phyloP scores from a whole-genome alignment of 2,888 invertebrate genomes.

The Tipula helvola region DNA sequence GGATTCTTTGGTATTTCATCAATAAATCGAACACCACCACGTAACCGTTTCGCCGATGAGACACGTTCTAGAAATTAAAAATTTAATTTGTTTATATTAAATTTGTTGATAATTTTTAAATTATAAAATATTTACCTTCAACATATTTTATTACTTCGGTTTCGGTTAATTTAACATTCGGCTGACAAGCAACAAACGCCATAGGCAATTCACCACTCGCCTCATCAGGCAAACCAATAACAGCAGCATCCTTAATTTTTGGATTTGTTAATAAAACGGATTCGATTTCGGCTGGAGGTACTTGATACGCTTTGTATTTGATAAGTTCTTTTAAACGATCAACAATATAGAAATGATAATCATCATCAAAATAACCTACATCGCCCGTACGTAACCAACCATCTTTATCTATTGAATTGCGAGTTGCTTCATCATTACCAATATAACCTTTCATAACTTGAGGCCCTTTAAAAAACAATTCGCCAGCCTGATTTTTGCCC shows the following conservation, averaged over 20 bases:
- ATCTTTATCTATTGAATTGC: constrained; percentile 48
- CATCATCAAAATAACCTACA: constrained; percentile 66
- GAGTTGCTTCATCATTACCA: constrained; percentile 55
- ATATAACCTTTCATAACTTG: constrained; percentile 76
- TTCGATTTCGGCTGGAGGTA: constrained; percentile 82
- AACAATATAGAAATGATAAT: constrained; percentile 66
- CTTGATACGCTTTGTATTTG: constrained; percentile 79
- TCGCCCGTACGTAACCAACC: constrained; percentile 74
- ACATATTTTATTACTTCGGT: constrained; percentile 45
- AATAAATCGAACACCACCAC: constrained; percentile 52
- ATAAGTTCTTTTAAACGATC: constrained; percentile 82
- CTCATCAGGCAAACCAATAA: constrained; percentile 64
- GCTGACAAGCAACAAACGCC: constrained; percentile 59
- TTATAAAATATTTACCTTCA: constrained; percentile 24
- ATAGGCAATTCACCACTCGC: constrained; percentile 62
- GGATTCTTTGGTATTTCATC: constrained; percentile 60
- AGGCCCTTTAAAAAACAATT: constrained; percentile 72
- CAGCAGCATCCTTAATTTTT: constrained; percentile 64
- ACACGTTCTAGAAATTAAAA: background rate
- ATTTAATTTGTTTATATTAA: background rate
- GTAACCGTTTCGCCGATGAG: constrained; percentile 59
- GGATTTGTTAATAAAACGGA: constrained; percentile 57
- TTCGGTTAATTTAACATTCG: constrained; percentile 38
- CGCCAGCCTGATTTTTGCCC: constrained; percentile 59
- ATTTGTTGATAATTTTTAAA: background rate